Conservation (phyloP, 2,113 vertebrate species). For the Mixornis gularis region DNA sequence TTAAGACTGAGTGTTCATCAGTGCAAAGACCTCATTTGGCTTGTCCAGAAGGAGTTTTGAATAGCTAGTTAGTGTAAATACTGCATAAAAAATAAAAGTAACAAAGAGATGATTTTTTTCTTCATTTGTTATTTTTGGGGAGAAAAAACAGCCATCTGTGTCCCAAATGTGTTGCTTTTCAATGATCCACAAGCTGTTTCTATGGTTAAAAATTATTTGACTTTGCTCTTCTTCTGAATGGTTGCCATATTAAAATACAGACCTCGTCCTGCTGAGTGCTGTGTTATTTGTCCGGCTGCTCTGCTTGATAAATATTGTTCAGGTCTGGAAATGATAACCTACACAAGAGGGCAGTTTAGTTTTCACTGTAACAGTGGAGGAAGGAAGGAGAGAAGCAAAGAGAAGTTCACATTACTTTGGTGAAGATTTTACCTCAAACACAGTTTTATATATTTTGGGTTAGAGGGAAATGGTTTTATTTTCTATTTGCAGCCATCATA, state of each 20-base stretch:
- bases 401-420: not conserved
- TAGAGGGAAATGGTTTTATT: not conserved
- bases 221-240: slow-evolving; percentile 14
- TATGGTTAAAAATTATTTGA: slow-evolving; percentile 32
- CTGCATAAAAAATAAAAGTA: slow-evolving; percentile 18
- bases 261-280: not conserved
- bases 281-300: slow-evolving; percentile 1
- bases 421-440: not conserved
- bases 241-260: not conserved
- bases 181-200: slow-evolving; percentile 52
- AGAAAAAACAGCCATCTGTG: slow-evolving; percentile 47
- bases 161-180: slow-evolving; percentile 60
- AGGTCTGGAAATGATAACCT: slow-evolving; percentile 37
- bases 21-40: slow-evolving; percentile 9
- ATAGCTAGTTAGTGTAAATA: slow-evolving; percentile 40
- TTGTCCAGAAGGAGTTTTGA: slow-evolving; percentile 30
- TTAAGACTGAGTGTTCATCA: not conserved
- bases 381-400: not conserved
- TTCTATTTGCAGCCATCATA: not conserved
- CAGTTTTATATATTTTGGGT: not conserved
- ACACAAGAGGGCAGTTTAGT: slow-evolving; percentile 1
- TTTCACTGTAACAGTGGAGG: not conserved
- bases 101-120: not conserved
- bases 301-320: not conserved
- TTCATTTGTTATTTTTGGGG: slow-evolving; percentile 38